Evolutionary conservation across 2,797 vertebrate species (phyloP), one percentile per base, ranked within the genome.

Genomic region (Crenichthys baileyi): DNA sequence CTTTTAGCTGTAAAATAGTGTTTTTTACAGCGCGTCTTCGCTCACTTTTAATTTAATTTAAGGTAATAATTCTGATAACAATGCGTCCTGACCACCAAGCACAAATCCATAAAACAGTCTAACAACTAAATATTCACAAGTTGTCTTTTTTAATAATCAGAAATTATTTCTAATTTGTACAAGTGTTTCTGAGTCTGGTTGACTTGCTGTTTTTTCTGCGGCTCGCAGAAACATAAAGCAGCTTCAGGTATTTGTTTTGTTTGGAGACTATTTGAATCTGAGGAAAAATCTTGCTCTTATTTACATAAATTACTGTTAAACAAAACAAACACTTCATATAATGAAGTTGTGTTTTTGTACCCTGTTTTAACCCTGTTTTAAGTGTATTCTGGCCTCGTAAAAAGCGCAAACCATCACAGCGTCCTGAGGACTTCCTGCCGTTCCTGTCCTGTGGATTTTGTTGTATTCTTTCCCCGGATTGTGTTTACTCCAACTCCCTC

Each of bases 401-500:
- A 55, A 24, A 5, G 63, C 36, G 18, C 63, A 41, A 4, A 22
- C 39, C 39, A 51, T 53, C 16, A 51, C 13, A 16, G 50, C 50
- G 50, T 51, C 50, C 50, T 18, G 50, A 70, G 55, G 81, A 20
- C 67, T 65, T 39, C 29, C 70, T 70, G 76, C 79, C 77, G 78
- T 77, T 77, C 79, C 79, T 77, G 2, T 39, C 7, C 55, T 20
- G 31, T 70, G 78, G 58, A 79, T 78, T 85, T 75, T 79, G 36
- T 36, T 36, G 36, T 36, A 36, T 36, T 36, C 84, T 80, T 81
- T 75, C 55, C 86, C 84, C 79, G 76, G 78, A 70, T 72, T 1
- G 44, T 90, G 44, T 91, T 89, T 90, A 85, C 86, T 84, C 88
- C 41, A 61, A 77, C 74, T 87, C 81, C 80, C 82, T 85, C 83